Percentiles rank a stretch among this genome's conserved stretches.
phyloP scores from a whole-genome alignment of 2,113 vertebrate genomes.

The Chelonoidis abingdonii region DNA sequence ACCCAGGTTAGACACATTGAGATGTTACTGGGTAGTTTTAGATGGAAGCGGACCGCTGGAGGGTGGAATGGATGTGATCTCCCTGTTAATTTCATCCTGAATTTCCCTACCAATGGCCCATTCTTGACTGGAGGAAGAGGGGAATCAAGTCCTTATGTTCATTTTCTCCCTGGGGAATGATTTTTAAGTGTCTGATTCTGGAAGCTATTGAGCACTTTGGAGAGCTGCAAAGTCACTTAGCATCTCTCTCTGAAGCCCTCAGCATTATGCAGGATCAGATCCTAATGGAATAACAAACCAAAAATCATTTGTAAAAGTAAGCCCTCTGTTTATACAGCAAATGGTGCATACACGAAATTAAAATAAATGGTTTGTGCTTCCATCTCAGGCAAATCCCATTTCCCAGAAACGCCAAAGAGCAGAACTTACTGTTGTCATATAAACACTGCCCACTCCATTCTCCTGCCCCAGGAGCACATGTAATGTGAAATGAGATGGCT shows the following conservation, averaged over 20 bases:
- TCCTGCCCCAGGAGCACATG: accelerated
- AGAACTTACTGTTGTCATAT: constrained; percentile 9
- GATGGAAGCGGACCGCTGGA: not conserved
- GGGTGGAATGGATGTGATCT: not conserved
- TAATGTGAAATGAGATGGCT: not conserved
- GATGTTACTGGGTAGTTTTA: not conserved
- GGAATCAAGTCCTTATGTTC: not conserved
- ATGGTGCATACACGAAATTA: not conserved
- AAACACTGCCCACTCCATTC: not conserved
- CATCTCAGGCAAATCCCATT: not conserved
- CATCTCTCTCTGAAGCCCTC: not conserved
- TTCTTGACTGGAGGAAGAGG: accelerated
- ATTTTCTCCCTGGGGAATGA: not conserved
- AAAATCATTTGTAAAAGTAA: not conserved
- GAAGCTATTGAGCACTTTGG: not conserved
- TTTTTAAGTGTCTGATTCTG: not conserved
- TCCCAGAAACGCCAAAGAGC: not conserved
- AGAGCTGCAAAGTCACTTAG: not conserved
- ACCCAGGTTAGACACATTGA: not conserved
- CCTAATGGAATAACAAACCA: not conserved
- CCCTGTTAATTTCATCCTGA: accelerated
- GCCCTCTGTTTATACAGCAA: constrained; percentile 23
- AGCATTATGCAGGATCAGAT: not conserved
- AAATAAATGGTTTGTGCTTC: not conserved
- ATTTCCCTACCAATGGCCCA: not conserved